phyloP scores from a whole-genome alignment of 2,888 invertebrate species.

The Sthenelais limicola region DNA sequence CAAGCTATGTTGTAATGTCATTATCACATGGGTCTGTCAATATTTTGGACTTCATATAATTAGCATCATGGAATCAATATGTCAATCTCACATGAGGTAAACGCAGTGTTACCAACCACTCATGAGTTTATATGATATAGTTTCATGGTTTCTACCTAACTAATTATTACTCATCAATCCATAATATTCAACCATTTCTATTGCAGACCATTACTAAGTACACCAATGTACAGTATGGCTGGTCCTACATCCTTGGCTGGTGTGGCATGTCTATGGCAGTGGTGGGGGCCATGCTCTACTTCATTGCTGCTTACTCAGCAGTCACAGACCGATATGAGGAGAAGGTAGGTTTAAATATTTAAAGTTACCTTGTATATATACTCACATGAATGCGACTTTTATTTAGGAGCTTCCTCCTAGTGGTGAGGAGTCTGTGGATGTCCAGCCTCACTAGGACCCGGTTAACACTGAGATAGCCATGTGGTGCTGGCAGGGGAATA shows the following conservation, averaged over 20 bases:
- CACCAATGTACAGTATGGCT: slow-evolving; percentile 43
- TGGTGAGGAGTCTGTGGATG: no score
- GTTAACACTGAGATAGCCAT: no score
- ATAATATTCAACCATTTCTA: neutral
- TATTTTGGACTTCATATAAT: no score
- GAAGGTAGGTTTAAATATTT: slow-evolving; percentile 20
- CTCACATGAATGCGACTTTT: no score
- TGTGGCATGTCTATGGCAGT: slow-evolving; percentile 62
- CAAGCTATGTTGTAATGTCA: no score
- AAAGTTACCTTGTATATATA: no score
- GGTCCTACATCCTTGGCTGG: slow-evolving; percentile 68
- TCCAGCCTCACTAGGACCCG: no score
- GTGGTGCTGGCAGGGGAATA: no score
- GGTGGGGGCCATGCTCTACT: slow-evolving; percentile 63
- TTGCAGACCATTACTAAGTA: neutral
- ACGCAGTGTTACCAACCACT: neutral
- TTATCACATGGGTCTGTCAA: no score
- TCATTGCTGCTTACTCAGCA: slow-evolving; percentile 55
- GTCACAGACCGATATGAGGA: neutral
- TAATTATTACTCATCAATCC: neutral
- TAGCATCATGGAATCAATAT: no score
- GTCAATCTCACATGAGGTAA: no score
- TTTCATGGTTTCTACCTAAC: neutral
- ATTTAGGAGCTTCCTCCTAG: no score
- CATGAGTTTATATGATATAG: neutral